Conservation (phyloP, 2,888 invertebrate genomes). For the Junonia oenone region DNA sequence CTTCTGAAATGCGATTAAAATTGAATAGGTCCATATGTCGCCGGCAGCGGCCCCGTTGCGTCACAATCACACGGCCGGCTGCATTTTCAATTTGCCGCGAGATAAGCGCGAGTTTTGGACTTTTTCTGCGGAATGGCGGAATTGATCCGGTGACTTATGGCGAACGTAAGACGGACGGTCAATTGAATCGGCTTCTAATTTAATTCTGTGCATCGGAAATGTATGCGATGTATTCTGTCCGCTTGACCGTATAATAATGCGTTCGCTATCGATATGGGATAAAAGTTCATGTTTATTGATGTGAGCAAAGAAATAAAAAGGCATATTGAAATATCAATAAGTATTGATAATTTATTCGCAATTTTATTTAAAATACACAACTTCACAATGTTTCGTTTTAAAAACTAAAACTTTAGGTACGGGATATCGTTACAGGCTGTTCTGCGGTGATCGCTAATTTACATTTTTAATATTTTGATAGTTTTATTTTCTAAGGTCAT, state of each 20-base stretch:
- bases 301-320: constrained; percentile 36
- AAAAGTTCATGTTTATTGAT: neutral
- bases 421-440: constrained; percentile 68
- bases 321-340: constrained; percentile 69
- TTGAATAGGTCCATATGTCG: constrained; percentile 78
- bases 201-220: constrained; percentile 31
- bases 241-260: constrained; percentile 25
- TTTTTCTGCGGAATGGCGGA: constrained; percentile 73
- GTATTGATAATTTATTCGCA: constrained; percentile 77
- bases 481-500: constrained; percentile 64
- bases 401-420: constrained; percentile 76
- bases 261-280: neutral
- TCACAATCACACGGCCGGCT: constrained; percentile 75
- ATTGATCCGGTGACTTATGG: constrained; percentile 77
- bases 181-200: constrained; percentile 62
- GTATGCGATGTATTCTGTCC: constrained; percentile 14
- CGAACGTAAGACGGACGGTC: constrained; percentile 65
- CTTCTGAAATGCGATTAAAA: constrained; percentile 79
- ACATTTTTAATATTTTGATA: constrained; percentile 53
- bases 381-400: constrained; percentile 76
- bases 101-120: constrained; percentile 74
- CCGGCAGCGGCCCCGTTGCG: constrained; percentile 65
- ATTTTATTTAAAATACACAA: constrained; percentile 80
- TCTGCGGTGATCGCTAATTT: constrained; percentile 67
- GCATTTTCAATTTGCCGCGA: constrained; percentile 79